These are phyloP conservation scores for Acanthococcus lagerstroemiae DNA, from an alignment of 2,888 invertebrate species.

Conservation along the genomic window DNA sequence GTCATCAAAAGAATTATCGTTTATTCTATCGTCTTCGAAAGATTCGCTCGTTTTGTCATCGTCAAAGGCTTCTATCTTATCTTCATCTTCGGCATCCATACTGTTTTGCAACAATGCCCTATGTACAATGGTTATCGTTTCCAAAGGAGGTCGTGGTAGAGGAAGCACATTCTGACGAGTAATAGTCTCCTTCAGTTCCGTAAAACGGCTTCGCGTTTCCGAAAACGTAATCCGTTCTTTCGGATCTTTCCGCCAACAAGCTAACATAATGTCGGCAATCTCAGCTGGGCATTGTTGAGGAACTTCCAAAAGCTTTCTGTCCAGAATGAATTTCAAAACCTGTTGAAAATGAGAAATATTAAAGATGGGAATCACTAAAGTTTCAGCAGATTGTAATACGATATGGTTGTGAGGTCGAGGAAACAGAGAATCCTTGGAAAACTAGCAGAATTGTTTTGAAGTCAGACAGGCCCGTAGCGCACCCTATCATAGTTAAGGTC, in stretches of 20 bases:
- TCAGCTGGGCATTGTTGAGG: slow-evolving; percentile 66
- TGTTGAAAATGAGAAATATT: slow-evolving; percentile 36
- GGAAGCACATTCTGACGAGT: neutral
- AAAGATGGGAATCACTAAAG: neutral
- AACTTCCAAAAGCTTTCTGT: slow-evolving; percentile 67
- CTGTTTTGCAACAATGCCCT: neutral
- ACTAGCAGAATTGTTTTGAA: neutral
- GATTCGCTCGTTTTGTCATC: neutral
- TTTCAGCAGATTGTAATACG: no score
- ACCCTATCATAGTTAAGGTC: no score
- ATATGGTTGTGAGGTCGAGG: neutral
- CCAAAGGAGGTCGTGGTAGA: slow-evolving; percentile 12
- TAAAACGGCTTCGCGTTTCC: slow-evolving; percentile 55
- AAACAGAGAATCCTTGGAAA: neutral
- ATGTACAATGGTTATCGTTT: neutral
- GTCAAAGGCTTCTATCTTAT: neutral
- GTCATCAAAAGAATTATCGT: slow-evolving; percentile 9
- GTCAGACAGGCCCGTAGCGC: no score
- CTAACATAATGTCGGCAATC: slow-evolving; percentile 63
- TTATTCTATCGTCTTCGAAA: no score
- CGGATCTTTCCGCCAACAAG: slow-evolving; percentile 73
- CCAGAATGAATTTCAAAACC: slow-evolving; percentile 67
- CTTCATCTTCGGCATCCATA: neutral
- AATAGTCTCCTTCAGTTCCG: neutral
- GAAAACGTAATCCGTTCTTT: slow-evolving; percentile 62